phyloP scores from a whole-genome alignment of 2,113 vertebrate genomes.

The Theristicus caerulescens region DNA sequence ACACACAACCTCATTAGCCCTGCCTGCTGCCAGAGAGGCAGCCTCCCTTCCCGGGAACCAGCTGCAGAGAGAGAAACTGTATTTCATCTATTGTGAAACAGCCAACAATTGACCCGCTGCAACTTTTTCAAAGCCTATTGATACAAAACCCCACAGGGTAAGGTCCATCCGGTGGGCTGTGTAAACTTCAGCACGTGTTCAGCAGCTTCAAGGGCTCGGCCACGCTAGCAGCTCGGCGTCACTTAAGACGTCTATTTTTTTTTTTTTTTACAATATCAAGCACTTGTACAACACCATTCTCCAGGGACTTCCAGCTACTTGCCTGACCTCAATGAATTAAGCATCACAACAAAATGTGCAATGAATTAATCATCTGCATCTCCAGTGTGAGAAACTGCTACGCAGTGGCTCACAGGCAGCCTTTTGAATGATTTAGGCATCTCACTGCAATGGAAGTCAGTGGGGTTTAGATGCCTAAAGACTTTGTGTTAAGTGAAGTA shows the following conservation, averaged over 20 bases:
- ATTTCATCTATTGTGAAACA: conserved; percentile 53
- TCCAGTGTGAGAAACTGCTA: conserved; percentile 15
- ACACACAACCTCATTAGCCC: neutral
- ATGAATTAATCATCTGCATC: conserved; percentile 32
- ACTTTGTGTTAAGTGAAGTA: neutral
- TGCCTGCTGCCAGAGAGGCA: neutral
- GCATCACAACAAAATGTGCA: conserved; percentile 1
- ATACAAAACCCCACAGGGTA: conserved; percentile 57
- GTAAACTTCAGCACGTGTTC: conserved; percentile 65
- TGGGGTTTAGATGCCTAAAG: neutral
- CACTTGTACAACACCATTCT: neutral
- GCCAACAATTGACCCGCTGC: conserved; percentile 47
- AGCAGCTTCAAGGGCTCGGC: conserved; percentile 34
- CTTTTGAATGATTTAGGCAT: neutral
- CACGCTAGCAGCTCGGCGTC: neutral
- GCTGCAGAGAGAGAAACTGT: conserved; percentile 54
- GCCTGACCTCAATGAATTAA: conserved; percentile 1
- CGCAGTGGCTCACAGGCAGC: neutral
- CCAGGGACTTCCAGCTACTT: neutral
- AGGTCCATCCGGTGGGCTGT: conserved; percentile 49
- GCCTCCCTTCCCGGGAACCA: conserved; percentile 33
- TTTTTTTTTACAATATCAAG: neutral
- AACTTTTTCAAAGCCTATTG: conserved; percentile 66
- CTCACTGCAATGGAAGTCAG: neutral
- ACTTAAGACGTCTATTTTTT: neutral